Conservation (phyloP, 2,113 vertebrate species). For the Sigmodon hispidus region DNA sequence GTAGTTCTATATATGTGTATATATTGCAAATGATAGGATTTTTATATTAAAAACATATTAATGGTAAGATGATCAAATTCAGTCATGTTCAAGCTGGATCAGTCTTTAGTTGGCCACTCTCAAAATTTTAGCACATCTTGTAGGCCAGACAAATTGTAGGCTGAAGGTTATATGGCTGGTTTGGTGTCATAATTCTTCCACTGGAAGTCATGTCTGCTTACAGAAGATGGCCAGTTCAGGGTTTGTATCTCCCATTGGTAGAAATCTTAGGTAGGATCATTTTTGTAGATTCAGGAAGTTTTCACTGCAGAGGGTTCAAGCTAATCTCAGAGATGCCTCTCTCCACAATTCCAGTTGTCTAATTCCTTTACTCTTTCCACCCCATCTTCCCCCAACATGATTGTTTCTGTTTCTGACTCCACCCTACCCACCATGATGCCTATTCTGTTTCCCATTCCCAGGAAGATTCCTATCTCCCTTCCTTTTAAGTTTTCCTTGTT, state of each 20-base stretch:
- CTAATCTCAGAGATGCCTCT: neutral
- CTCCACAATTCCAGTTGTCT: neutral
- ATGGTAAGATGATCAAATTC: neutral
- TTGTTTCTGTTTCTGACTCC: neutral
- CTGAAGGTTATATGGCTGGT: neutral
- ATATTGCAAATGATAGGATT: neutral
- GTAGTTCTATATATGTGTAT: neutral
- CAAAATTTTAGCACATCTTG: neutral
- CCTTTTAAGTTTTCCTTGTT: neutral
- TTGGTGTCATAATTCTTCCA: neutral
- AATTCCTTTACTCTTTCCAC: neutral
- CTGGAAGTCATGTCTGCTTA: neutral
- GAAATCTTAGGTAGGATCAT: neutral
- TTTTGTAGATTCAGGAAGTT: neutral
- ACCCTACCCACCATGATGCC: neutral
- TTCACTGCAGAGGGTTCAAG: neutral
- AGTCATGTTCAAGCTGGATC: neutral
- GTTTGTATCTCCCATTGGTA: neutral
- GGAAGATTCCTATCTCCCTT: neutral
- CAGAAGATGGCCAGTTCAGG: neutral
- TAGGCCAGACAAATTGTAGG: neutral
- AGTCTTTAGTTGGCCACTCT: neutral
- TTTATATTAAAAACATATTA: neutral
- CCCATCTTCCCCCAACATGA: neutral
- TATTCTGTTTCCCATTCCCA: neutral